These are phyloP conservation scores for Poeciliopsis prolifica DNA, from an alignment of 2,113 vertebrate species.

Conservation along the genomic window DNA sequence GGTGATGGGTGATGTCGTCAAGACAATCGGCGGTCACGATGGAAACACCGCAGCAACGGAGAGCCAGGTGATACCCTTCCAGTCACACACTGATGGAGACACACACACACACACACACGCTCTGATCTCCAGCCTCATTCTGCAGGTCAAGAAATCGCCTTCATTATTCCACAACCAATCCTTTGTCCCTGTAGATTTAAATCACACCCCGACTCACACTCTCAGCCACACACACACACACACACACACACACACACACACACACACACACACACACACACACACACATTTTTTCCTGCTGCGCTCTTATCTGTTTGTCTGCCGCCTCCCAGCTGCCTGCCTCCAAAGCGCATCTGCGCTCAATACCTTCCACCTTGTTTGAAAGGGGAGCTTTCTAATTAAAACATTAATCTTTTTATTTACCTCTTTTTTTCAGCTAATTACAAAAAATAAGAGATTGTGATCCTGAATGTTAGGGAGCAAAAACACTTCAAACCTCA, in stretches of 20 bases:
- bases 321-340: slow-evolving; percentile 26
- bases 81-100: slow-evolving; percentile 25
- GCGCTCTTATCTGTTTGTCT: slow-evolving; percentile 38
- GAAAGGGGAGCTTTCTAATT: not conserved
- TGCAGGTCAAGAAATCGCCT: slow-evolving; percentile 33
- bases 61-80: slow-evolving; percentile 36
- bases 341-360: slow-evolving; percentile 18
- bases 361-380: slow-evolving; percentile 6
- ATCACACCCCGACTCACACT: slow-evolving; percentile 11
- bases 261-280: slow-evolving; percentile 13
- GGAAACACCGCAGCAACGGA: slow-evolving; percentile 54
- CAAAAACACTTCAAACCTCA: not conserved
- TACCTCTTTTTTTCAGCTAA: not conserved
- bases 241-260: not conserved
- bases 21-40: slow-evolving; percentile 62
- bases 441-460: not conserved
- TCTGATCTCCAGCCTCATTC: slow-evolving; percentile 29
- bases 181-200: slow-evolving; percentile 7
- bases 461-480: not conserved
- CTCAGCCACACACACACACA: slow-evolving; percentile 5
- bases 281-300: slow-evolving; percentile 6
- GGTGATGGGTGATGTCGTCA: slow-evolving; percentile 23
- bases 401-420: slow-evolving; percentile 10
- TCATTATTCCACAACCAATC: slow-evolving; percentile 13
- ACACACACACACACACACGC: slow-evolving; percentile 3